Percentiles rank a stretch among this genome's conserved stretches.
Conservation (phyloP, 2,113 vertebrate species). For the Petroica traversi region DNA sequence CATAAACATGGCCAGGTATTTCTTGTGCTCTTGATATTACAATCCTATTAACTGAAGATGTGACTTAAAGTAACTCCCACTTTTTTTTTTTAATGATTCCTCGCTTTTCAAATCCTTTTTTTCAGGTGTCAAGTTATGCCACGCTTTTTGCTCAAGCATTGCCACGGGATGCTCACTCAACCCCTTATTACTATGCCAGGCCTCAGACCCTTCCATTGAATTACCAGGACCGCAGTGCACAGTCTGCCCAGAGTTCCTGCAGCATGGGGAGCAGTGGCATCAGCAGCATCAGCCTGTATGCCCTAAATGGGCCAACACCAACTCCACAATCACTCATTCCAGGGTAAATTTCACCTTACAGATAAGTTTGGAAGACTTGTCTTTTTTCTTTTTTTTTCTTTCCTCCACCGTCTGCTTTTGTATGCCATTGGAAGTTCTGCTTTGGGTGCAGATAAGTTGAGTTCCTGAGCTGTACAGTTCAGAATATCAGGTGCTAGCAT, state of each 20-base stretch:
- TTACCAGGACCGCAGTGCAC: conserved; percentile 84
- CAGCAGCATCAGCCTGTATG: conserved; percentile 86
- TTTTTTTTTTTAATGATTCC: not conserved
- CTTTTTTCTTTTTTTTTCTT: not conserved
- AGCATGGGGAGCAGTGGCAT: conserved; percentile 93
- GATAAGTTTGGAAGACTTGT: not conserved
- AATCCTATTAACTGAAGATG: not conserved
- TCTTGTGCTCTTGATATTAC: not conserved
- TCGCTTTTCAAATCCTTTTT: not conserved
- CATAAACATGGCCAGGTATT: not conserved
- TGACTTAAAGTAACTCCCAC: not conserved
- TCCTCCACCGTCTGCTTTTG: not conserved
- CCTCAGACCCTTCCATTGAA: conserved; percentile 90
- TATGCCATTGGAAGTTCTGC: not conserved
- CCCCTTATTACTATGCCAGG: conserved; percentile 92
- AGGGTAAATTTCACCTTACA: conserved; percentile 74
- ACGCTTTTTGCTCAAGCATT: conserved; percentile 90
- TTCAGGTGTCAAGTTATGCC: conserved; percentile 87
- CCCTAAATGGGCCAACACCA: conserved; percentile 84
- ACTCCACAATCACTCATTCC: conserved; percentile 85
- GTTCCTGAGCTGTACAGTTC: not conserved
- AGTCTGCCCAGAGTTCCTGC: conserved; percentile 75
- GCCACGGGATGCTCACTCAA: conserved; percentile 93
- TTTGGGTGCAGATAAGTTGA: not conserved
- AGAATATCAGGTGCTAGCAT: not conserved